Percentiles rank a stretch among this genome's conserved stretches.
Conservation (phyloP, 2,888 invertebrate species). For the Drosophila algonquin region DNA sequence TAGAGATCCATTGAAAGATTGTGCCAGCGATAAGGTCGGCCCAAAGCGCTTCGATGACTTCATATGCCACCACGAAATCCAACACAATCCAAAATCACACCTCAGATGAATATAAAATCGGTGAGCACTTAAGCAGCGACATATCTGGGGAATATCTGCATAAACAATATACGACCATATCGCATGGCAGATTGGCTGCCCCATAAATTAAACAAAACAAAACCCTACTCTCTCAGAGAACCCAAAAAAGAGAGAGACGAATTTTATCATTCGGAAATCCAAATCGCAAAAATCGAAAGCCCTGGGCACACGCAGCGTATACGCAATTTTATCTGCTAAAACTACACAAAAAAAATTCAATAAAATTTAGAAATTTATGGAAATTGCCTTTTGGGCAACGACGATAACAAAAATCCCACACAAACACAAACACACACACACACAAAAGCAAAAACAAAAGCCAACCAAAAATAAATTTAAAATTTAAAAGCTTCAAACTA, state of each 20-base stretch:
- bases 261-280: conserved; percentile 35
- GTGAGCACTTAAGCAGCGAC: conserved; percentile 44
- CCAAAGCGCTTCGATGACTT: conserved; percentile 56
- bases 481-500: conserved; percentile 77
- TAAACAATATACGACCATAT: conserved; percentile 13
- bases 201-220: conserved; percentile 43
- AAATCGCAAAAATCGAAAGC: conserved; percentile 34
- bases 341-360: conserved; percentile 57
- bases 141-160: conserved; percentile 36
- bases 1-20: conserved; percentile 33
- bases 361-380: conserved; percentile 80
- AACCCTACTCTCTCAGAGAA: background rate
- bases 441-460: background rate
- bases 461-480: conserved; percentile 59
- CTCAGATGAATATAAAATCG: conserved; percentile 50
- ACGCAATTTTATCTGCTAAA: conserved; percentile 64
- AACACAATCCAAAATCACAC: conserved; percentile 43
- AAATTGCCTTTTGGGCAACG: conserved; percentile 58
- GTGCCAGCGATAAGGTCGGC: conserved; percentile 26
- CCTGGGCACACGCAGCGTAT: conserved; percentile 59
- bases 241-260: conserved; percentile 2
- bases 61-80: conserved; percentile 51
- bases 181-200: conserved; percentile 10
- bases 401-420: conserved; percentile 37
- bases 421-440: conserved; percentile 50